Conservation (phyloP, 2,797 vertebrate species). For the Eutrigla gurnardus region DNA sequence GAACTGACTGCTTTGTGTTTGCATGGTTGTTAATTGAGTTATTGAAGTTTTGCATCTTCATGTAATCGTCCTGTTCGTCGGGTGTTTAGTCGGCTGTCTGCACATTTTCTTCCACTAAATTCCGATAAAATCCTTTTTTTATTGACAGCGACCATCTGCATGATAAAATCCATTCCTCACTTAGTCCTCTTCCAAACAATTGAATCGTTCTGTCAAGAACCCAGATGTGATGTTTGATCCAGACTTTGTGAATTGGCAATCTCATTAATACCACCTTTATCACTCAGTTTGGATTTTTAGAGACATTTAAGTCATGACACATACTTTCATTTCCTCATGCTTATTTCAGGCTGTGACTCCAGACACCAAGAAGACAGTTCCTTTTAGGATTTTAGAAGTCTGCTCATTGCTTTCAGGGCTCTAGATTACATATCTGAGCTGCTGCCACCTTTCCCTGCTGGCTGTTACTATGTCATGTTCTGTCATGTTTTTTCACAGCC, state of each 20-base stretch:
- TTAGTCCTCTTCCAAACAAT: background rate
- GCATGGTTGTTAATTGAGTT: slow-evolving; percentile 42
- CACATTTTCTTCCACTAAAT: background rate
- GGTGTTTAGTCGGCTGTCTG: background rate
- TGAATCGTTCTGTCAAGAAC: background rate
- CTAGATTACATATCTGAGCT: background rate
- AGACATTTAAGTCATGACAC: background rate
- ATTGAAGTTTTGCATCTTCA: slow-evolving; percentile 24
- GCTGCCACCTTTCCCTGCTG: background rate
- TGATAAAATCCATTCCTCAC: background rate
- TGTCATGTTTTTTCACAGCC: no score
- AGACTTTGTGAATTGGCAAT: background rate
- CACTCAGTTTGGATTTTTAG: background rate
- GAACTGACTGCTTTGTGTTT: slow-evolving; percentile 33
- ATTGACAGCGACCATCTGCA: background rate
- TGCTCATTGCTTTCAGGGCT: background rate
- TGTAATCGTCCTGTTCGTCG: background rate
- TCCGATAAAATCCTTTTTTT: background rate
- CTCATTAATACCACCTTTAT: background rate
- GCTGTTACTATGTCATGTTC: background rate
- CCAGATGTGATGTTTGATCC: background rate
- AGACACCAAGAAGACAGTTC: background rate
- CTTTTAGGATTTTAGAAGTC: background rate
- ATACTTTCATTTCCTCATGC: background rate
- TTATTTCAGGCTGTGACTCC: background rate